Conservation (phyloP, 2,797 vertebrate species). For the Micrastur ruficollis region DNA sequence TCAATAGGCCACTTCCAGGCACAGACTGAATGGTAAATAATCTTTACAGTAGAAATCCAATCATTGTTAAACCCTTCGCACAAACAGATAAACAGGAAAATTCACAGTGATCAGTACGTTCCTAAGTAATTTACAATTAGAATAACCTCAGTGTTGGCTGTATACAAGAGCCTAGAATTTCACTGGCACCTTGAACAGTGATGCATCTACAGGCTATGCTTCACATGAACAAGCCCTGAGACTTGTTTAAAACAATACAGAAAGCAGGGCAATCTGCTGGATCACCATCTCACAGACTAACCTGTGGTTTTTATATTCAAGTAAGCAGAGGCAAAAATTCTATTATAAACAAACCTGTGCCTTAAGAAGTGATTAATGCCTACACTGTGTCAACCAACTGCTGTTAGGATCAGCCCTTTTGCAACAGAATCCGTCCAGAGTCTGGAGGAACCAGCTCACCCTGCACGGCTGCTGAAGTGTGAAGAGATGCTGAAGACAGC, state of each 20-base stretch:
- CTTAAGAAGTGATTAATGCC: not conserved
- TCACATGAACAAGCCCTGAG: not conserved
- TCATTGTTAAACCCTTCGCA: not conserved
- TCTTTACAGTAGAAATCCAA: not conserved
- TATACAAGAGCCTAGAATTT: not conserved
- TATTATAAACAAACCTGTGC: not conserved
- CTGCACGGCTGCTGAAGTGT: rapidly evolving
- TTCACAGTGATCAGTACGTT: not conserved
- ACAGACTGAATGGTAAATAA: not conserved
- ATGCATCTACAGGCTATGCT: not conserved
- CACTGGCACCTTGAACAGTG: not conserved
- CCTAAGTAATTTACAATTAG: not conserved
- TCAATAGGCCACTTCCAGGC: not conserved
- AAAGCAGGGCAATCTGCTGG: not conserved
- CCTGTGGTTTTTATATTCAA: rapidly evolving
- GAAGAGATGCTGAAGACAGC: not conserved
- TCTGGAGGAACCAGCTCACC: not conserved
- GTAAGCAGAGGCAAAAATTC: not conserved
- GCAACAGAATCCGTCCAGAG: not conserved
- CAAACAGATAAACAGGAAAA: not conserved
- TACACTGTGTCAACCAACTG: not conserved
- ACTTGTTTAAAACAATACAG: not conserved
- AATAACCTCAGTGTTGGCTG: not conserved
- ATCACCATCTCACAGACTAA: not conserved
- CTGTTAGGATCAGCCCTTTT: not conserved